phyloP scores from a whole-genome alignment of 2,888 invertebrate genomes.

The Drosophila paranaensis region DNA sequence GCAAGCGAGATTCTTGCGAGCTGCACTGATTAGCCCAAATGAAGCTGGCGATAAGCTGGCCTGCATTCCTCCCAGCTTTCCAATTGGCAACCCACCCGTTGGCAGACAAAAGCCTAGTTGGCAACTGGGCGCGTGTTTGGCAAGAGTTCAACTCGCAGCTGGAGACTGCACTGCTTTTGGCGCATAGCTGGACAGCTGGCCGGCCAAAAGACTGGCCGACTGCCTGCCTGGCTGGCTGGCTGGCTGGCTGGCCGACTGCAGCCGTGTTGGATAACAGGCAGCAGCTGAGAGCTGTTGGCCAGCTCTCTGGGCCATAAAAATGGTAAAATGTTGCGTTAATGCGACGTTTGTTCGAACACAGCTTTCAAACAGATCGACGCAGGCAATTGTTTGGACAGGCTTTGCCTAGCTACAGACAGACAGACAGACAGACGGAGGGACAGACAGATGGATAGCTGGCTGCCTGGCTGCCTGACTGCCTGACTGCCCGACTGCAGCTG shows the following conservation, averaged over 20 bases:
- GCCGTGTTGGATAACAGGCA: conserved; percentile 78
- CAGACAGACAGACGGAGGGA: conserved; percentile 11
- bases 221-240: background rate
- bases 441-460: background rate
- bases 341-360: conserved; percentile 78
- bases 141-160: conserved; percentile 77
- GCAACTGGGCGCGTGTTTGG: conserved; percentile 61
- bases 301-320: conserved; percentile 60
- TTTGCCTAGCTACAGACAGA: conserved; percentile 9
- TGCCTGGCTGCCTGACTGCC: background rate
- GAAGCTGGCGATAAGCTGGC: conserved; percentile 57
- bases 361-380: conserved; percentile 77
- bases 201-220: background rate
- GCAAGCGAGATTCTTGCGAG: too few species aligned
- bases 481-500: conserved; percentile 21
- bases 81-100: conserved; percentile 38
- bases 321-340: conserved; percentile 78
- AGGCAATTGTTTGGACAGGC: conserved; percentile 75
- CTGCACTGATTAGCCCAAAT: conserved; percentile 68
- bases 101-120: conserved; percentile 49
- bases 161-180: conserved; percentile 79
- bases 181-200: conserved; percentile 70
- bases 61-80: conserved; percentile 61
- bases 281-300: conserved; percentile 53
- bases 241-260: conserved; percentile 11